Percentiles rank a stretch among this genome's conserved stretches.
These are phyloP conservation scores for Staurois parvus DNA, from an alignment of 2,797 vertebrate genomes.

Conservation along the genomic window DNA sequence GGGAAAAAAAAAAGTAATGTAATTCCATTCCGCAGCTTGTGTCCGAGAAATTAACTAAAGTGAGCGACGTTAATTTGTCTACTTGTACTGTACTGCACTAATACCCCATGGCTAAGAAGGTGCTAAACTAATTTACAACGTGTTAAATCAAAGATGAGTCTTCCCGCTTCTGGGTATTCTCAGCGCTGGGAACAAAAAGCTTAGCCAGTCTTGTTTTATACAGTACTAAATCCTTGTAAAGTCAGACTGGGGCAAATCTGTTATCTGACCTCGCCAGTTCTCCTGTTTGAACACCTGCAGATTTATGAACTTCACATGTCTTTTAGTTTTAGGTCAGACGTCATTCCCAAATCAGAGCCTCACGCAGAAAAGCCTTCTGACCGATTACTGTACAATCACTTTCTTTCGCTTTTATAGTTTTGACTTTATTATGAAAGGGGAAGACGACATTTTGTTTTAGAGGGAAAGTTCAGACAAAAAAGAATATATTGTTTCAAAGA, in stretches of 20 bases:
- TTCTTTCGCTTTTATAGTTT: constrained; percentile 17
- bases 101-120: constrained; percentile 46
- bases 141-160: constrained; percentile 70
- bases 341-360: constrained; percentile 74
- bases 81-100: constrained; percentile 40
- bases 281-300: constrained; percentile 81
- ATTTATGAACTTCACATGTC: constrained; percentile 81
- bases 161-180: constrained; percentile 77
- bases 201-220: constrained; percentile 75
- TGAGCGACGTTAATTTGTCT: constrained; percentile 18
- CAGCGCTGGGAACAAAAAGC: constrained; percentile 73
- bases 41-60: constrained; percentile 5
- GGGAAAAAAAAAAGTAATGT: background rate
- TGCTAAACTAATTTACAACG: constrained; percentile 59
- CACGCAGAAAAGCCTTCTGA: constrained; percentile 69
- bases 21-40: constrained; percentile 10
- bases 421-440: constrained; percentile 13
- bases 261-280: constrained; percentile 76
- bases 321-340: constrained; percentile 72
- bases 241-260: constrained; percentile 73
- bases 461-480: background rate
- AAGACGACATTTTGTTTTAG: constrained; percentile 20
- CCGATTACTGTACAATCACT: constrained; percentile 26
- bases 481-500: background rate
- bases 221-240: constrained; percentile 80